These are phyloP conservation scores for Phasia obesa DNA, from an alignment of 2,888 invertebrate genomes.

Conservation along the genomic window DNA sequence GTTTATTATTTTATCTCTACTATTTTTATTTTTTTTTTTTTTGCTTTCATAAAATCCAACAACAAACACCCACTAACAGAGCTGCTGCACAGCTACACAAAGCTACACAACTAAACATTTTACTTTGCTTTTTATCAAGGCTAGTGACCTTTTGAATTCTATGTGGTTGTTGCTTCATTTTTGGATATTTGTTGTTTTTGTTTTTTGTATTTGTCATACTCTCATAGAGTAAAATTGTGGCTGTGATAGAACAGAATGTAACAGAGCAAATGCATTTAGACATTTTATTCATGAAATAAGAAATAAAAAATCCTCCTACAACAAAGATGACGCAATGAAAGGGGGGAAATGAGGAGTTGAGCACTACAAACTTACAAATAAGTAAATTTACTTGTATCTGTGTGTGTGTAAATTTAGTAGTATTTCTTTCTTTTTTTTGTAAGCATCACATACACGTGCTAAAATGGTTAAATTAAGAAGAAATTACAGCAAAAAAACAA, in stretches of 20 bases:
- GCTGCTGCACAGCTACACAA: background rate
- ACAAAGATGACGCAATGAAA: background rate
- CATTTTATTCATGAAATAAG: slow-evolving; percentile 32
- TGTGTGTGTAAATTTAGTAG: slow-evolving; percentile 17
- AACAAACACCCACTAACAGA: slow-evolving; percentile 62
- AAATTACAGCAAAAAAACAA: background rate
- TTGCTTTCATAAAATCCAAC: slow-evolving; percentile 23
- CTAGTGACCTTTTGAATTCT: slow-evolving; percentile 68
- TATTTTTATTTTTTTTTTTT: background rate
- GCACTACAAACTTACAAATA: background rate
- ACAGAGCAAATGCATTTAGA: slow-evolving; percentile 58
- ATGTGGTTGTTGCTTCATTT: slow-evolving; percentile 29
- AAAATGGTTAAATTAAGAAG: slow-evolving; percentile 38
- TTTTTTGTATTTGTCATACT: slow-evolving; percentile 19
- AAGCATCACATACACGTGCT: slow-evolving; percentile 57
- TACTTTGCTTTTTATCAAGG: slow-evolving; percentile 69
- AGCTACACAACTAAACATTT: slow-evolving; percentile 29
- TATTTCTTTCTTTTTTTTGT: slow-evolving; percentile 14
- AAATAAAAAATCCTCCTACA: background rate
- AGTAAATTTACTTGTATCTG: background rate
- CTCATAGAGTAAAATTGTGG: slow-evolving; percentile 46
- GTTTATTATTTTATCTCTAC: slow-evolving; percentile 55
- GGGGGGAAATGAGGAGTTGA: slow-evolving; percentile 14
- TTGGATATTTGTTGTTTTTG: slow-evolving; percentile 21
- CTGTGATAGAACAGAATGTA: slow-evolving; percentile 47